Base-by-base conservation (phyloP, 1,140 invertebrate genomes). In the Aricia agestis region DNA sequence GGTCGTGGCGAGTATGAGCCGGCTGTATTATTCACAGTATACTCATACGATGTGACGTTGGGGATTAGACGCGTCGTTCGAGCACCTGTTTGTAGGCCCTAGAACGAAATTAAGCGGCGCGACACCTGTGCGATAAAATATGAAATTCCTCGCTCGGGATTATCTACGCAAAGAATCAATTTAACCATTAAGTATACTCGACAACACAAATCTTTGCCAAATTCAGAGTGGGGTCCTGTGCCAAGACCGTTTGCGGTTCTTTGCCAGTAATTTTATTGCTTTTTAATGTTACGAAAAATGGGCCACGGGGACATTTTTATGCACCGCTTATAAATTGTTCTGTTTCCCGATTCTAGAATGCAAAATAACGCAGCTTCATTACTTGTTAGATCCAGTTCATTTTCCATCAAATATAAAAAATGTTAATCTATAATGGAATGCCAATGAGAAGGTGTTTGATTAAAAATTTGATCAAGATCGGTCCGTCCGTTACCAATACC, bases 111-210 rank as follows among this genome's bases (percentile, higher is more conserved):
- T 82, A 82, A 78, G 77, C 74, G 75, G 76, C 81, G 86, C 79
- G 85, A 84, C 85, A 86, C 81, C 82, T 89, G 85, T 86, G 17
- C 59, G 77, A 78, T 87, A 82, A 87, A 86, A 89, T 89, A 87
- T 89, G 84, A 84, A 83, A 83, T 82, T 86, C 78, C 78, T 82
- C 80, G 74, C 70, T 72, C 68, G 72, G 79, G 82, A 86, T 86
- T 84, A 86, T 71, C 69, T 71, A 66, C 68, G 66, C 57, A 74
- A 68, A 70, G 41, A 70, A 70, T 32, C 32, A 32, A 41, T 58
- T 31, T 57, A 68, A 58, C 52, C 67, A 68, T 68, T 59, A 68
- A 68, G 31, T 68, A 68, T 25, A 68, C 57, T 59, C 45, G 52
- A 25, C 42, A 31, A 68, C 41, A 68, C 25, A 68, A 57, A 68